A percentile compares a stretch with the other conserved stretches of the same genome.
These are phyloP conservation scores for Lota lota DNA, from an alignment of 2,113 vertebrate species.

Conservation along the genomic window DNA sequence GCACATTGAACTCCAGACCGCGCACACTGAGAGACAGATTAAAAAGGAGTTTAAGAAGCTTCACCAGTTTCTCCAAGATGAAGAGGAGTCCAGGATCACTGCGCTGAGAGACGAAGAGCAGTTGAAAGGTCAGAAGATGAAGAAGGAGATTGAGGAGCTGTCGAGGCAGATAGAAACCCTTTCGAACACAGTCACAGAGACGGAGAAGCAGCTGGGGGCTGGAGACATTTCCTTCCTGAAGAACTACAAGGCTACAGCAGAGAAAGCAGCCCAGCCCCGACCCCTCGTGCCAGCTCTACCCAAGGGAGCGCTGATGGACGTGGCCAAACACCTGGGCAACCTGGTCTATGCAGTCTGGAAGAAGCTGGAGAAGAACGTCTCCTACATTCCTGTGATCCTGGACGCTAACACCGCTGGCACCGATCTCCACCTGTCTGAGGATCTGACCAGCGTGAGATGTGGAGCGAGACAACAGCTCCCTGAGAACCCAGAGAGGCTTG, in stretches of 20 bases:
- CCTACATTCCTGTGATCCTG: too few relatives aligned
- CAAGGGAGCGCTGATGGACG: not conserved
- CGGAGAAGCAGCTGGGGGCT: not conserved
- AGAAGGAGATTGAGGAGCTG: not conserved
- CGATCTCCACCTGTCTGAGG: too few relatives aligned
- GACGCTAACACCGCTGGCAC: too few relatives aligned
- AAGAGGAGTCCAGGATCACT: not conserved
- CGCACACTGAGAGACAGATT: not conserved
- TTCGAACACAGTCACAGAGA: not conserved
- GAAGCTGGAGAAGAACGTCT: too few relatives aligned
- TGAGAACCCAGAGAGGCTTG: too few relatives aligned
- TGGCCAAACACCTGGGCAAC: slow-evolving; percentile 1
- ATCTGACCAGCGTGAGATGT: too few relatives aligned
- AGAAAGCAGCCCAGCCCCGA: not conserved
- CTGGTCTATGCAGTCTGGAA: too few relatives aligned
- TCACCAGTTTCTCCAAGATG: not conserved
- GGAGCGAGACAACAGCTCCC: too few relatives aligned
- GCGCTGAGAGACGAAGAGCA: not conserved
- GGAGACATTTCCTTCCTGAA: slow-evolving; percentile 1
- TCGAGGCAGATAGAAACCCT: not conserved
- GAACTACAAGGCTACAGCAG: not conserved
- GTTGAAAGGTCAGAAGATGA: not conserved
- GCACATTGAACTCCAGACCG: not conserved
- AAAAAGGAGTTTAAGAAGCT: not conserved
- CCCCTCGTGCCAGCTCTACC: not conserved